A percentile compares a stretch with the other conserved stretches of the same genome.
These are phyloP conservation scores for Thysanoteuthis rhombus DNA, from an alignment of 2,888 invertebrate genomes.

Conservation along the genomic window DNA sequence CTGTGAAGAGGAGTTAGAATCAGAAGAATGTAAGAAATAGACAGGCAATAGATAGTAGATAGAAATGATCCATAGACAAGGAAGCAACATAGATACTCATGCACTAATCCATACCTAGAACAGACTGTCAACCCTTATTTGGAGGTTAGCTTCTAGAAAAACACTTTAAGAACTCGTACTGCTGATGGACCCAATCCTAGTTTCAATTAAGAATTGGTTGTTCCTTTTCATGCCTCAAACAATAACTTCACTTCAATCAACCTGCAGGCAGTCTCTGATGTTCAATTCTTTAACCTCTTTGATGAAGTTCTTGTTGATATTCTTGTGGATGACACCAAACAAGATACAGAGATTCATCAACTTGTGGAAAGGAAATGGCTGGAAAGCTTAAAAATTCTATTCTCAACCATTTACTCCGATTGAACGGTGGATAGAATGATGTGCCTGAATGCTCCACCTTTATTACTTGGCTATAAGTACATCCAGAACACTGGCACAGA, in stretches of 20 bases:
- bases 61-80: neutral
- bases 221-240: conserved; percentile 72
- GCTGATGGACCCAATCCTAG: conserved; percentile 86
- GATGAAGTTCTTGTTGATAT: conserved; percentile 79
- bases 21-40: too few relatives aligned
- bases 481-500: neutral
- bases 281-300: conserved; percentile 76
- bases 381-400: conserved; percentile 81
- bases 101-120: neutral
- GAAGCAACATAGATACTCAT: neutral
- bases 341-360: conserved; percentile 76
- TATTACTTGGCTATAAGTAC: conserved; percentile 76
- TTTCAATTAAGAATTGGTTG: conserved; percentile 87
- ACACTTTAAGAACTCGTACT: conserved; percentile 76
- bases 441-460: conserved; percentile 78
- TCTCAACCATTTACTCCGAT: conserved; percentile 78
- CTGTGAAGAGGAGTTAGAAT: too few relatives aligned
- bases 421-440: conserved; percentile 85
- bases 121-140: conserved; percentile 78
- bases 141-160: conserved; percentile 78
- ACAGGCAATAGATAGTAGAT: too few relatives aligned
- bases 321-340: conserved; percentile 74
- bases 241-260: conserved; percentile 68
- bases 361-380: conserved; percentile 81
- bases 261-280: conserved; percentile 69